Base-by-base conservation (phyloP, 2,113 vertebrate genomes). In the Pseudolaguvia tuberculata region DNA sequence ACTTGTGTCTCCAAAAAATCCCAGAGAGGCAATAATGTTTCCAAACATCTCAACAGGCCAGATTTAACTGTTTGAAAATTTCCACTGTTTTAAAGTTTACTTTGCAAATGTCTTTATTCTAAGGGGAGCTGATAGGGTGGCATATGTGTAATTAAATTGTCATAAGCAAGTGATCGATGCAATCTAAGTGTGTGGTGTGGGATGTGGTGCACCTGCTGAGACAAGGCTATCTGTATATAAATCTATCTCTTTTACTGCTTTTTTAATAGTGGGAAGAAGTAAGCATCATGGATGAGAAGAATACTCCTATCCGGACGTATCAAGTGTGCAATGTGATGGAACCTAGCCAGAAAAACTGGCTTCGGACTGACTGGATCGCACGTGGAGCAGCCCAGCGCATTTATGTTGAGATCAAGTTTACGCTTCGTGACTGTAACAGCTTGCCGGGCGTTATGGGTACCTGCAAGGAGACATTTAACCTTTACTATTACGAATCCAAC, bases 401-500 rank as follows among this genome's bases (percentile, higher is more conserved):
- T 71, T 98, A 98, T 57, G 93, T 99, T 1, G 97, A 99, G 84
- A 97, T 99, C 86, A 99, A 98, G 87, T 99, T 99, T 88, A 99
- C 97, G 0, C 84, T 99, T 65, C 92, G 97, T 70, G 97, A 99
- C 92, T 99, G 97, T 80, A 99, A 98, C 83, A 99, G 97, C 82
- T 90, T 99, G 80, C 97, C 97, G 0, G 97, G 97, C 1, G 96
- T 98, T 87, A 97, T 96, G 79, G 97, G 97, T 75, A 99, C 95
- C 77, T 99, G 97, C 90, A 99, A 99, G 91, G 97, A 99, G 91
- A 99, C 97, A 20, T 98, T 99, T 85, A 99, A 99, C 89, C 92
- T 99, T n/a, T 98, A 98, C 86, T 99, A 96, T 87, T 96, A 98
- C 0, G 96, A 99, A 77, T 98, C 90, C 76, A 96, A 96, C 77